Base-by-base conservation (phyloP, 2,888 invertebrate species). In the Drosophila falleni region DNA sequence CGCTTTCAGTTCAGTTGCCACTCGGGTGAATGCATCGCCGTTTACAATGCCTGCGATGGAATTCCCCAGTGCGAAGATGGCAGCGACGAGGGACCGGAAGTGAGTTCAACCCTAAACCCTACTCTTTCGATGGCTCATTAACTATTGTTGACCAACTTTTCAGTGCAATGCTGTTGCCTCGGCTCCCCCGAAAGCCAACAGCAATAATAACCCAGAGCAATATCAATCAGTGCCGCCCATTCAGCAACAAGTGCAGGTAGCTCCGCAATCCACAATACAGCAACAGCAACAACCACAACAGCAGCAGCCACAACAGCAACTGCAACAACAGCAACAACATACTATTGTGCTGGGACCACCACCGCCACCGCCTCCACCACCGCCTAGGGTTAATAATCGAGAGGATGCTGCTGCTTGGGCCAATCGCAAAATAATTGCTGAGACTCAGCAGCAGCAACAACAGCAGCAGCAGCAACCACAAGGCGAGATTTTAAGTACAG, bases 21-120 rank as follows among this genome's bases (percentile, higher is more conserved):
- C 78, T 96, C 96, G 46, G 96, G 96, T 49, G 98, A 98, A 92
- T 98, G 98, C 92, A 97, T 98, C 87, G 98, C 98, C 6, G 94
- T 98, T 84, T 98, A 98, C 93, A 98, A 98, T 93, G 97, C 97
- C 9, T 98, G 98, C 90, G 97, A 98, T 93, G 98, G 98, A 56
- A 97, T 98, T 83, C 96, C 97, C 29, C 98, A 98, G 93, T 98
- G 97, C 93, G 94, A 96, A 2, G 98, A 98, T 93, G 97, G 96
- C 77, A 97, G 97, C 90, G 98, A 98, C 92, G 98, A 98, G 93
- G 97, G 96, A 54, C 95, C 96, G 31, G 97, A 97, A 93, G 94
- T 97, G 51, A 78, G 84, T 84, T 37, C 15, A 26, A 15, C 16
- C 60, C 50, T 15, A 19, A 11, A 11, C 37, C 19, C 10, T n/a